A percentile compares a stretch with the other conserved stretches of the same genome.
These are phyloP conservation scores for Cecropterus lyciades DNA, from an alignment of 1,140 invertebrate species.

Conservation along the genomic window DNA sequence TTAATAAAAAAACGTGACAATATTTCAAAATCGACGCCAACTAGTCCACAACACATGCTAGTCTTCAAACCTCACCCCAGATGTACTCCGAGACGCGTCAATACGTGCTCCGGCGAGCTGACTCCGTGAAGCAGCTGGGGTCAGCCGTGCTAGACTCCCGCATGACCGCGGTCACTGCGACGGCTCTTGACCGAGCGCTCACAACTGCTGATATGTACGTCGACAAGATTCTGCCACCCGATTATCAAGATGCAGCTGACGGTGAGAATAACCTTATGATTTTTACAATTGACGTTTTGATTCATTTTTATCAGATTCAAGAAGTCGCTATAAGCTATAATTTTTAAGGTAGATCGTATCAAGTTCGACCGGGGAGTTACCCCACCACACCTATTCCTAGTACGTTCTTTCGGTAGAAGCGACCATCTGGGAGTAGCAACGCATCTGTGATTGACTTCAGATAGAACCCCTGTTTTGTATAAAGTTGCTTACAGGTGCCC, in stretches of 20 bases:
- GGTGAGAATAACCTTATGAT: slow-evolving; percentile 66
- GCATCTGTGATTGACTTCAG: too few relatives aligned
- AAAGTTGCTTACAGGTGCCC: too few relatives aligned
- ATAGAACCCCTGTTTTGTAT: too few relatives aligned
- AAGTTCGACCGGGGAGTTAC: too few relatives aligned
- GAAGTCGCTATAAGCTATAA: too few relatives aligned
- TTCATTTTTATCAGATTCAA: too few relatives aligned
- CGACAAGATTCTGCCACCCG: slow-evolving; percentile 90
- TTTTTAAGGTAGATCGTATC: too few relatives aligned
- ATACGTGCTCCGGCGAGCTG: slow-evolving; percentile 90
- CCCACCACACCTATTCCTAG: too few relatives aligned
- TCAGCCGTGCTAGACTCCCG: slow-evolving; percentile 86
- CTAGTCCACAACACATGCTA: background rate
- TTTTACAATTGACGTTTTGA: background rate
- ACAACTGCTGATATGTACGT: slow-evolving; percentile 91
- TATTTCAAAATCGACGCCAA: background rate
- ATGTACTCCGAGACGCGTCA: slow-evolving; percentile 90
- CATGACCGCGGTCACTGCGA: slow-evolving; percentile 88
- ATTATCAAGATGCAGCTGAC: slow-evolving; percentile 85
- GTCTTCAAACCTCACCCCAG: slow-evolving; percentile 67
- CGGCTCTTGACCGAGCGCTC: slow-evolving; percentile 89
- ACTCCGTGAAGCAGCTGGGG: slow-evolving; percentile 91
- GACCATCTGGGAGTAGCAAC: too few relatives aligned
- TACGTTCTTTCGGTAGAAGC: too few relatives aligned
- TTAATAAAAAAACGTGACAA: too few relatives aligned